Evolutionary conservation across 2,113 vertebrate species (phyloP).

Genomic region (Oceanodroma tethys): DNA sequence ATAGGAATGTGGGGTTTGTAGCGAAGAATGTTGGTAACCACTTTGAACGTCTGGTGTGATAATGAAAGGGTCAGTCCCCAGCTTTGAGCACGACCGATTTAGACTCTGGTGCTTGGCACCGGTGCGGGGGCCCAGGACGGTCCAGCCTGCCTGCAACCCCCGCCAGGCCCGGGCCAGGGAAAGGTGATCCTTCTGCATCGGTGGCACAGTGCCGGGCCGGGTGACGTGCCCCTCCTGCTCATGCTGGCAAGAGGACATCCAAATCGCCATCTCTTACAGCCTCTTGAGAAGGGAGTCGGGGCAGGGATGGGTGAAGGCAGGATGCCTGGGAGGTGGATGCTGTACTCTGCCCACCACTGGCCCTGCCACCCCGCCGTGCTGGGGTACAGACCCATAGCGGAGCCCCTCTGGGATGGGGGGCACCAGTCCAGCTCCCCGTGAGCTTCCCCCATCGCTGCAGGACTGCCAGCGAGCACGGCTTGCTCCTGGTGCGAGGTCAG

Average conservation of each 20-base stretch:
- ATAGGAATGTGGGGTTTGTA: constrained; percentile 64
- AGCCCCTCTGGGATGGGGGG: not conserved
- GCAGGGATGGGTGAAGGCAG: not conserved
- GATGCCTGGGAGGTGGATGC: not conserved
- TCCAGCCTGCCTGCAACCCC: not conserved
- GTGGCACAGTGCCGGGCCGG: accelerated
- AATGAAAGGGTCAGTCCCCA: constrained; percentile 67
- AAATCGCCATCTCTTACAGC: not conserved
- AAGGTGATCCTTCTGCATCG: not conserved
- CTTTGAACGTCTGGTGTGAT: constrained; percentile 68
- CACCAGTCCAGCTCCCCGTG: not conserved
- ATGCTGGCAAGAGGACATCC: not conserved
- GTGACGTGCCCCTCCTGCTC: not conserved
- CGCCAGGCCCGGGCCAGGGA: accelerated
- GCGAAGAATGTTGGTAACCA: constrained; percentile 62
- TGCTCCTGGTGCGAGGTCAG: accelerated
- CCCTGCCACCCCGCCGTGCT: not conserved
- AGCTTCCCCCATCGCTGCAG: accelerated
- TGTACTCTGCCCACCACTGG: not conserved
- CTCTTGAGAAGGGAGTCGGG: not conserved
- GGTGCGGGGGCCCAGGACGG: not conserved
- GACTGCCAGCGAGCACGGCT: accelerated
- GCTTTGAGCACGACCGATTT: constrained; percentile 64
- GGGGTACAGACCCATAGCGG: not conserved
- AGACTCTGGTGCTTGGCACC: constrained; percentile 51